Percentiles rank a stretch among this genome's conserved stretches.
These are phyloP conservation scores for Marronus borbonicus DNA, from an alignment of 2,888 invertebrate genomes.

Conservation along the genomic window DNA sequence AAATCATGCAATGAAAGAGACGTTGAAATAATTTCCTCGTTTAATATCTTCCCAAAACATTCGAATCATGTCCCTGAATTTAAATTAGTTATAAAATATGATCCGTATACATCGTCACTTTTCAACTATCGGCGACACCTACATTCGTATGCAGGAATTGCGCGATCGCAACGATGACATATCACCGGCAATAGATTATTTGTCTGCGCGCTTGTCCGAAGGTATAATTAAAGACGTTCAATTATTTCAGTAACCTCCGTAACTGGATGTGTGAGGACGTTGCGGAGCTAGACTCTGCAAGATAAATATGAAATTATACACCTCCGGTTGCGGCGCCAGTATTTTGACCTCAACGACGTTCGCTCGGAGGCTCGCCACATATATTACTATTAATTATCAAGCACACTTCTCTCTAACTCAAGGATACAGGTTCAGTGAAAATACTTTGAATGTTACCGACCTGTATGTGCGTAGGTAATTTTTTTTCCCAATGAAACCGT, in stretches of 20 bases:
- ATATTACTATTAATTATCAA: constrained; percentile 58
- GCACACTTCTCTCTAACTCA: constrained; percentile 34
- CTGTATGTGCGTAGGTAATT: too few species aligned
- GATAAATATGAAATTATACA: constrained; percentile 58
- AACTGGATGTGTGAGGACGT: constrained; percentile 11
- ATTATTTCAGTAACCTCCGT: constrained; percentile 33
- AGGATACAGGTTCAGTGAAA: neutral
- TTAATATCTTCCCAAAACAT: too few species aligned
- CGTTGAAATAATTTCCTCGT: too few species aligned
- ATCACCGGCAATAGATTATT: constrained; percentile 8
- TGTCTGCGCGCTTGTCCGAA: neutral
- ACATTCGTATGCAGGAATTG: too few species aligned
- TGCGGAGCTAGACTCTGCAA: constrained; percentile 18
- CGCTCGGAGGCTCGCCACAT: constrained; percentile 57
- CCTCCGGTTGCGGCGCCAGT: constrained; percentile 57
- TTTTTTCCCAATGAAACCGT: too few species aligned
- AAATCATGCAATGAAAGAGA: too few species aligned
- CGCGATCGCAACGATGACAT: too few species aligned
- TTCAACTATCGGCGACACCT: too few species aligned
- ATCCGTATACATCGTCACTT: too few species aligned
- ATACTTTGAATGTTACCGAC: too few species aligned
- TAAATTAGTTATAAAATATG: too few species aligned
- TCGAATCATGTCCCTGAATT: too few species aligned
- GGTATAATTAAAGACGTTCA: constrained; percentile 22
- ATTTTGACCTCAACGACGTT: constrained; percentile 55